Conservation (phyloP, 2,113 vertebrate genomes). For the Actenoides lindsayi region DNA sequence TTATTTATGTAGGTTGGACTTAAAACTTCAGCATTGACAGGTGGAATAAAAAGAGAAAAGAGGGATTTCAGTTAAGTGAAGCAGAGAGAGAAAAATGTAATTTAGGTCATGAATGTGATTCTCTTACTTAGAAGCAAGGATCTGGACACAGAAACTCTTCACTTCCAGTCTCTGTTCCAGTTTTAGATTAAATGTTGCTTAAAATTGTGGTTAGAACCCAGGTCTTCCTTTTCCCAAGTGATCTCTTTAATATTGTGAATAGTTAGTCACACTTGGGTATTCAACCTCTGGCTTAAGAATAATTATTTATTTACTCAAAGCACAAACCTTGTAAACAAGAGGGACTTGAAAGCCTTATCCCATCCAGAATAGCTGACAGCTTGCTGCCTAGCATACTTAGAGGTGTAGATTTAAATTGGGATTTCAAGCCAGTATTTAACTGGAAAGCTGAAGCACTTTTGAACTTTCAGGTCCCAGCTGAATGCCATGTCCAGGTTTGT, state of each 20-base stretch:
- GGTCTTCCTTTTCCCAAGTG: neutral
- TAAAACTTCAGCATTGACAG: neutral
- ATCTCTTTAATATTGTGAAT: neutral
- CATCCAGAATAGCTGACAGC: neutral
- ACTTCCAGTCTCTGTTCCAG: neutral
- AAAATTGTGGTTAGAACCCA: neutral
- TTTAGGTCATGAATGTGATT: neutral
- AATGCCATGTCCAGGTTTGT: neutral
- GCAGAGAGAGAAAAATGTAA: neutral
- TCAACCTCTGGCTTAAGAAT: neutral
- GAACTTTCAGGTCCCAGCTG: neutral
- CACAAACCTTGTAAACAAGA: neutral
- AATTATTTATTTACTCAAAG: neutral
- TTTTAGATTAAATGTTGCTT: slow-evolving; percentile 5
- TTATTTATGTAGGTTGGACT: neutral
- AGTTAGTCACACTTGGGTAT: neutral
- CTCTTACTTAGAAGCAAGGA: neutral
- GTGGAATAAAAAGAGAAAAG: neutral
- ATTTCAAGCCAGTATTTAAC: neutral
- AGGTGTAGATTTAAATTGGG: neutral
- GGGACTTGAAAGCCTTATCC: neutral
- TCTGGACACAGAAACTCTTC: neutral
- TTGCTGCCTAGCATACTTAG: neutral
- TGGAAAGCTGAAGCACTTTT: neutral
- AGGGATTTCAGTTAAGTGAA: neutral